Evolutionary conservation across 1,140 invertebrate species (phyloP).

Genomic region (Aphaenogaster rudis): DNA sequence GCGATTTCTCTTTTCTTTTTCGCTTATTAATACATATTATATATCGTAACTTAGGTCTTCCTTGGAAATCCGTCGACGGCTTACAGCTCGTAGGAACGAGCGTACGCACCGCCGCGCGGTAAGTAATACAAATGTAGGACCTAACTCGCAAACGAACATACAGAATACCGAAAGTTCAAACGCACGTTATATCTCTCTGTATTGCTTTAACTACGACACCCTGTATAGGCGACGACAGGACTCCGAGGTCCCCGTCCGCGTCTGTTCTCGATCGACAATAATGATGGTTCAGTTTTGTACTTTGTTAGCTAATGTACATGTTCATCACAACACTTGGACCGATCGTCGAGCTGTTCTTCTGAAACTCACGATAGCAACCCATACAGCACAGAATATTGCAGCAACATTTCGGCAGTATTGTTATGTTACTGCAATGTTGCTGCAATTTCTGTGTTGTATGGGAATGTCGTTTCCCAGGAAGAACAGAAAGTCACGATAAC

Average conservation of each 20-base stretch:
- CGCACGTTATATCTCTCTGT: slow-evolving; percentile 20
- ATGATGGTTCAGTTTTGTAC: slow-evolving; percentile 51
- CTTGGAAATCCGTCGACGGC: slow-evolving; percentile 47
- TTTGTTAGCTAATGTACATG: slow-evolving; percentile 45
- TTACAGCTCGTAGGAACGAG: slow-evolving; percentile 57
- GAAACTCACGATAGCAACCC: slow-evolving; percentile 6
- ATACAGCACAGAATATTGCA: no score
- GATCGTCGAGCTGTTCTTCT: neutral
- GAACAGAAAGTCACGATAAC: no score
- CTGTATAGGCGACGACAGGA: slow-evolving; percentile 51
- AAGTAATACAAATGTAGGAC: slow-evolving; percentile 78
- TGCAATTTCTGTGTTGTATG: no score
- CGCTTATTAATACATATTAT: slow-evolving; percentile 2
- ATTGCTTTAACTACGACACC: slow-evolving; percentile 65
- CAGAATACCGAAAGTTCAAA: slow-evolving; percentile 62
- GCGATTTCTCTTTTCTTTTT: slow-evolving; percentile 61
- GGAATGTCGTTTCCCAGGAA: no score
- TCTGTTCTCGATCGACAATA: slow-evolving; percentile 19
- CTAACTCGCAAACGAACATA: slow-evolving; percentile 61
- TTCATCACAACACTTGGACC: slow-evolving; percentile 27
- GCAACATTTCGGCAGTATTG: no score
- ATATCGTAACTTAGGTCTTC: slow-evolving; percentile 69
- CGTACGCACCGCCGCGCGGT: slow-evolving; percentile 60
- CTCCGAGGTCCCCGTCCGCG: slow-evolving; percentile 15
- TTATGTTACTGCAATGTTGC: no score